Conservation (phyloP, 2,113 vertebrate species). For the Donacobius atricapilla region DNA sequence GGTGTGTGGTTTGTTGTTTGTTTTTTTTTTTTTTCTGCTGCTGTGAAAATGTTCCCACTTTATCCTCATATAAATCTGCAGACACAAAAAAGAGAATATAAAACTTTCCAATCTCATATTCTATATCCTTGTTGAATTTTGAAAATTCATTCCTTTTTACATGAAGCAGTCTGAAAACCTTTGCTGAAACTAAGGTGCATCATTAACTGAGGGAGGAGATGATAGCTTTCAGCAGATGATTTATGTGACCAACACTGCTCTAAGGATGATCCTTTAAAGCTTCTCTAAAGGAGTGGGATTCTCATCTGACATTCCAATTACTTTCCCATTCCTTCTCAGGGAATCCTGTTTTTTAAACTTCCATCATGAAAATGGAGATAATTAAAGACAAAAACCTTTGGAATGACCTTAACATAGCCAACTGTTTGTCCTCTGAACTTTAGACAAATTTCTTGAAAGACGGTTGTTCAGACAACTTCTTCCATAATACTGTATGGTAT, state of each 20-base stretch:
- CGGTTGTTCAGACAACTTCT: fast-evolving
- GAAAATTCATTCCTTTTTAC: background rate
- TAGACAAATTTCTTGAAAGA: background rate
- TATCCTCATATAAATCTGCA: background rate
- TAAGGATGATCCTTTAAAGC: background rate
- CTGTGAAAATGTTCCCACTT: background rate
- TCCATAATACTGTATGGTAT: background rate
- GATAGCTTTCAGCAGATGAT: background rate
- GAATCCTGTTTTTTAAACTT: background rate
- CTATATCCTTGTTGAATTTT: background rate
- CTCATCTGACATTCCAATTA: background rate
- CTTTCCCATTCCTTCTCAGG: background rate
- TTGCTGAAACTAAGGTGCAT: background rate
- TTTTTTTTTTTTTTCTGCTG: background rate
- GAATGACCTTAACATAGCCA: background rate
- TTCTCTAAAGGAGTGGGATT: background rate
- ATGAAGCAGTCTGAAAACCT: background rate
- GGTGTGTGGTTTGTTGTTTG: no score
- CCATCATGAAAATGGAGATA: background rate
- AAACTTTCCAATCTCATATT: background rate
- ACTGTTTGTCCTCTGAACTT: background rate
- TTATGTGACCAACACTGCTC: background rate
- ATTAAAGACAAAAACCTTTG: background rate
- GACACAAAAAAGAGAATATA: background rate
- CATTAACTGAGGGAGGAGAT: background rate